These are phyloP conservation scores for Caranx melampygus DNA, from an alignment of 2,113 vertebrate genomes.

Conservation along the genomic window DNA sequence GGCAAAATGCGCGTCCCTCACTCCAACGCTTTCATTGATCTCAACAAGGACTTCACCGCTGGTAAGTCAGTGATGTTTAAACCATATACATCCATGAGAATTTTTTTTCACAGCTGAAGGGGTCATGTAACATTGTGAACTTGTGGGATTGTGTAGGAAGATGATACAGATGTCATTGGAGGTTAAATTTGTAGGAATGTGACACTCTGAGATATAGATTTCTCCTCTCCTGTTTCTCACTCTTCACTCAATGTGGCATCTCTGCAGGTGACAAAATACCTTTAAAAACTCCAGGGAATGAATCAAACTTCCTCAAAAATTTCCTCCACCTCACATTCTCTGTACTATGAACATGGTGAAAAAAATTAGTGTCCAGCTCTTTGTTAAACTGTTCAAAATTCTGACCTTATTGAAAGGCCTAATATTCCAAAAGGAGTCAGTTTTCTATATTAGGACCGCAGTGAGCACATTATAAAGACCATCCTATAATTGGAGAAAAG, in stretches of 20 bases:
- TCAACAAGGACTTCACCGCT: conserved; percentile 94
- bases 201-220: neutral
- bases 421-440: neutral
- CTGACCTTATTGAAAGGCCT: neutral
- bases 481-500: neutral
- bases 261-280: neutral
- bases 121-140: neutral
- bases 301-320: neutral
- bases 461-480: neutral
- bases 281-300: too few species aligned
- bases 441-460: neutral
- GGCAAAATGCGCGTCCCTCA: conserved; percentile 88
- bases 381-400: neutral
- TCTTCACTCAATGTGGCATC: too few species aligned
- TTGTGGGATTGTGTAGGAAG: neutral
- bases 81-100: neutral
- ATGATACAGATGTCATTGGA: neutral
- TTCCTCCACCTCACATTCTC: too few species aligned
- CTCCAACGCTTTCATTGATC: conserved; percentile 95
- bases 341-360: too few species aligned
- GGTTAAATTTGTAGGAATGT: neutral
- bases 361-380: neutral
- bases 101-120: neutral
- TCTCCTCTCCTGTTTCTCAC: too few species aligned
- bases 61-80: conserved; percentile 84